phyloP scores from a whole-genome alignment of 2,113 vertebrate species.

The Opisthocomus hoazin region DNA sequence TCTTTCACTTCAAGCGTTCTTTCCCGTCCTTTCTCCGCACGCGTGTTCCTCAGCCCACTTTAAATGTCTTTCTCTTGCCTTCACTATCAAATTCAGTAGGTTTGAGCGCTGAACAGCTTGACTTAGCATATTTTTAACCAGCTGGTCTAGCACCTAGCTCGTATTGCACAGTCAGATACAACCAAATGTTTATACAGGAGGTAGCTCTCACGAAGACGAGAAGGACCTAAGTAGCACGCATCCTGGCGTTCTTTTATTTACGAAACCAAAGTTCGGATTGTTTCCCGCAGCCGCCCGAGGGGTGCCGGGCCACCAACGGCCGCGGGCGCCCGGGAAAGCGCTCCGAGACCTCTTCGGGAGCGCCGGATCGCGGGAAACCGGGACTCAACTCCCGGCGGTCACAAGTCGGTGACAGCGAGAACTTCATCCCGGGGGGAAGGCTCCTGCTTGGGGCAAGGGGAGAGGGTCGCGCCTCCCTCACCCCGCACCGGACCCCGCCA shows the following conservation, averaged over 20 bases:
- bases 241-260: conserved; percentile 65
- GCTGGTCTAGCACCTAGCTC: conserved; percentile 84
- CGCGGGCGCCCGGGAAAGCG: neutral
- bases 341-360: conserved; percentile 31
- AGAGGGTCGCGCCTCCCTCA: neutral
- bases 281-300: conserved; percentile 62
- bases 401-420: conserved; percentile 35
- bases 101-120: conserved; percentile 79
- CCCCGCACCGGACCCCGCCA: too few species aligned
- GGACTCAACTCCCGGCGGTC: neutral
- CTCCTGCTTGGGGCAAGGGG: neutral
- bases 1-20: conserved; percentile 43
- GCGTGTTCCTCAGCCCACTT: conserved; percentile 60
- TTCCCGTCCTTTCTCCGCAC: conserved; percentile 46
- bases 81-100: conserved; percentile 76
- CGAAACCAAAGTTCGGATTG: conserved; percentile 71
- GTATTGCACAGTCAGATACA: conserved; percentile 80
- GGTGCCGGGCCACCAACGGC: conserved; percentile 46
- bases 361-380: neutral
- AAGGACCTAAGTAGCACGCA: conserved; percentile 63
- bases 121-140: conserved; percentile 85
- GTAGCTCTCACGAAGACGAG: conserved; percentile 74
- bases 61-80: conserved; percentile 74
- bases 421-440: conserved; percentile 39
- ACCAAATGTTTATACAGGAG: conserved; percentile 84